Evolutionary conservation across 2,888 invertebrate species (phyloP).

Genomic region (Creontiades dilutus): DNA sequence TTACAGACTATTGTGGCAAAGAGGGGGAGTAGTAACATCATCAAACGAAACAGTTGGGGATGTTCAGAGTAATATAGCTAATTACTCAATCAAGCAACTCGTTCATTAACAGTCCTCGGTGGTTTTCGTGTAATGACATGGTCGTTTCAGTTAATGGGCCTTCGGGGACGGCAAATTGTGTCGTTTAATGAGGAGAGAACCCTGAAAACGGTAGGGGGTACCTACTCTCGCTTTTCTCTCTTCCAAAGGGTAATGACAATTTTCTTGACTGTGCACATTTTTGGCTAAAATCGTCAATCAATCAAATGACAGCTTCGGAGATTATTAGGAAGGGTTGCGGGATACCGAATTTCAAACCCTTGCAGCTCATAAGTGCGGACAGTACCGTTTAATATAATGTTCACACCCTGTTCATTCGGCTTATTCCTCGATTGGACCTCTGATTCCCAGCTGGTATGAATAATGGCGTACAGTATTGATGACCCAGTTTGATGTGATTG

Average conservation of each 20-base stretch:
- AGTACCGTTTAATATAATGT: no score
- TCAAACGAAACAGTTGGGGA: conserved; percentile 55
- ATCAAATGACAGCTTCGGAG: not conserved
- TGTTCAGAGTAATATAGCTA: conserved; percentile 63
- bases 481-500: no score
- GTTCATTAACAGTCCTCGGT: conserved; percentile 59
- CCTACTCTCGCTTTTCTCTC: not conserved
- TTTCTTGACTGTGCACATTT: not conserved
- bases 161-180: conserved; percentile 42
- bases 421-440: no score
- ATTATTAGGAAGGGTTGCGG: not conserved
- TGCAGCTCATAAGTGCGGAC: no score
- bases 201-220: not conserved
- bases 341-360: no score
- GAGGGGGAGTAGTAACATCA: not conserved
- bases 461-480: no score
- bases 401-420: no score
- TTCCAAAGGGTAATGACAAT: not conserved
- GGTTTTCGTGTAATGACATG: conserved; percentile 49
- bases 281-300: not conserved
- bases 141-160: conserved; percentile 26
- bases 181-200: conserved; percentile 37
- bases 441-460: no score
- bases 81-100: conserved; percentile 64
- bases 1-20: not conserved